These are phyloP conservation scores for Metalampra italica DNA, from an alignment of 2,888 invertebrate genomes.

Conservation along the genomic window DNA sequence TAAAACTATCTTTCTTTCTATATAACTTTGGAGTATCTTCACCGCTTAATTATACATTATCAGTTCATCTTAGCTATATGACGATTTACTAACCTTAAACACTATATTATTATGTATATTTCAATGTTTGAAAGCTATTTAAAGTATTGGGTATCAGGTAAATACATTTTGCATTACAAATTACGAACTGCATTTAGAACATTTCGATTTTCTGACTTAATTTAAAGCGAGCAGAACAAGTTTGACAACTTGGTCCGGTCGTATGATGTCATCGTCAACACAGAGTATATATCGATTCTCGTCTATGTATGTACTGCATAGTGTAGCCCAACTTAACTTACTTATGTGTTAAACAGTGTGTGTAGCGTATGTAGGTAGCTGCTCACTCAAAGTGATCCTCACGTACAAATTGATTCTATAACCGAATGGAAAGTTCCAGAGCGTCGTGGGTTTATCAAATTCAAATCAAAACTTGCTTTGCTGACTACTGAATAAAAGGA, in stretches of 20 bases:
- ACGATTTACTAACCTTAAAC: no score
- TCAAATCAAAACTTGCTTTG: constrained; percentile 32
- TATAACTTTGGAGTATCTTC: no score
- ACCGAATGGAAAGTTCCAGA: constrained; percentile 45
- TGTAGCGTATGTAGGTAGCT: constrained; percentile 6
- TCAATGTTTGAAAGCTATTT: no score
- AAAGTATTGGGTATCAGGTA: background rate
- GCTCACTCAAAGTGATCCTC: constrained; percentile 7
- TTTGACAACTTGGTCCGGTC: constrained; percentile 35
- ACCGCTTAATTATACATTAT: no score
- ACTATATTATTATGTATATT: no score
- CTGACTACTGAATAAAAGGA: constrained; percentile 37
- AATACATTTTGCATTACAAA: background rate
- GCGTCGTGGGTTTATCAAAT: constrained; percentile 31
- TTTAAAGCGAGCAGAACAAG: constrained; percentile 28
- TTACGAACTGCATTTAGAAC: background rate
- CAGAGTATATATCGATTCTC: constrained; percentile 20
- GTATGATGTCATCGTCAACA: constrained; percentile 46
- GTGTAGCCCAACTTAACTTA: background rate
- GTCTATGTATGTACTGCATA: constrained; percentile 4
- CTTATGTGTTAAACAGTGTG: background rate
- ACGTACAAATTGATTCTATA: constrained; percentile 24
- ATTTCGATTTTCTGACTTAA: background rate
- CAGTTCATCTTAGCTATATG: no score
- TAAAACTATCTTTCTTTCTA: no score